Base-by-base conservation (phyloP, 2,113 vertebrate species). In the Solenodon paradoxus region DNA sequence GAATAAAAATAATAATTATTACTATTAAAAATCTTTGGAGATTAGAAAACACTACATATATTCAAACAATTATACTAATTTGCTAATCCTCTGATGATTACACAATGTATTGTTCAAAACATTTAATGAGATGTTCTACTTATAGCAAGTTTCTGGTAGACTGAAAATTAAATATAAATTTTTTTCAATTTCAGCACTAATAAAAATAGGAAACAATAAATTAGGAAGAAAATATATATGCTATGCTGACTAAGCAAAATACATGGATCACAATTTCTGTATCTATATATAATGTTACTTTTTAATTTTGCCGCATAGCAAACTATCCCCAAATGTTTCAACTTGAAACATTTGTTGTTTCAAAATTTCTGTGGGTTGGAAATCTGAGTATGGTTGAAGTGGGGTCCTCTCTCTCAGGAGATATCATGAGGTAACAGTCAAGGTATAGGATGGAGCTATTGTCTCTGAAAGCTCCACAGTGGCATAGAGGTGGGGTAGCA, bases 131-230 rank as follows among this genome's bases (percentile, higher is more conserved):
- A 3, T 61, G 7, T 47, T 88, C 30, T 84, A 1, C 51, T 64
- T 74, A 32, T 61, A 57, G 22, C 7, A 42, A 91, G 51, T 72
- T 96, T 96, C 42, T 91, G 45, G 2, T 95, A 49, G 59, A 40
- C 45, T 51, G 22, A 82, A 81, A 86, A 51, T 28, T 40, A 80
- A 88, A 42, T 90, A 49, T 47, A 82, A 89, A 86, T 77, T 82
- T 0, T 16, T 85, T 92, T 40, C n/a, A 30, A 3, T 86, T 78
- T 85, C 49, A 64, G 13, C 2, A 32, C 1, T 77, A 42, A 49
- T 87, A 49, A 88, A 80, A 80, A 88, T 71, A 28, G 30, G 57
- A 64, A 47, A 83, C 7, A 80, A 68, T 40, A 83, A 78, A 42
- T 79, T 78, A 30, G 9, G 45, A 71, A 49, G 16, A 35, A n/a